Conservation (phyloP, 2,113 vertebrate genomes). For the Perca flavescens region DNA sequence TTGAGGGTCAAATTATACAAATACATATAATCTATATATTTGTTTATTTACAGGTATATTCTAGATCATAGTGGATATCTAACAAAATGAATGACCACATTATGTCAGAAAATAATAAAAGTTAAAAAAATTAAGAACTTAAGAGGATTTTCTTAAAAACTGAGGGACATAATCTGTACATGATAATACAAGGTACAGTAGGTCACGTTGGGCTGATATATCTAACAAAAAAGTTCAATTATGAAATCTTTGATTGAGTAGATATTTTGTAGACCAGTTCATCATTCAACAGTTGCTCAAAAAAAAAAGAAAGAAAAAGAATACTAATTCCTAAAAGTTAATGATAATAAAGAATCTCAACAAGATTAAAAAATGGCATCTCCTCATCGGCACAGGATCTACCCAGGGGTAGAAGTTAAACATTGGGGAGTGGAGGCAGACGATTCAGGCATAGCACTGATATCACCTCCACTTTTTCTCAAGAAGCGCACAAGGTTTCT, state of each 20-base stretch:
- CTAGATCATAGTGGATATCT: constrained; percentile 80
- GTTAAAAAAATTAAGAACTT: constrained; percentile 37
- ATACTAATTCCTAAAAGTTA: constrained; percentile 66
- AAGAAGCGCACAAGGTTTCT: constrained; percentile 61
- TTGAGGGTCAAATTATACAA: constrained; percentile 85
- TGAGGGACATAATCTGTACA: constrained; percentile 65
- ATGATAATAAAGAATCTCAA: constrained; percentile 59
- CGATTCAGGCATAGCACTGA: constrained; percentile 19
- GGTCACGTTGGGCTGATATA: constrained; percentile 59
- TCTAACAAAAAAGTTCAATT: constrained; percentile 41
- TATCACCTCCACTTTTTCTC: constrained; percentile 24
- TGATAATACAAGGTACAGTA: constrained; percentile 68
- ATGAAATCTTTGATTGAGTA: constrained; percentile 57
- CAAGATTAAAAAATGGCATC: constrained; percentile 61
- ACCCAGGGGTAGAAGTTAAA: constrained; percentile 55
- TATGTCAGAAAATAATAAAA: constrained; percentile 66
- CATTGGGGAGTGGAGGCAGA: constrained; percentile 31
- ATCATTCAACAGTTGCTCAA: constrained; percentile 58
- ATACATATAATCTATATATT: constrained; percentile 88
- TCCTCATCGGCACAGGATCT: constrained; percentile 62
- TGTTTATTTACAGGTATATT: constrained; percentile 88
- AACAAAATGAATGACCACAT: constrained; percentile 80
- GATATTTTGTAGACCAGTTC: constrained; percentile 63
- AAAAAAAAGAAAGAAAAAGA: constrained; percentile 36
- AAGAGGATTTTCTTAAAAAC: constrained; percentile 48